These are phyloP conservation scores for Probaryconus sp. DNA, from an alignment of 1,140 invertebrate species.

Conservation along the genomic window DNA sequence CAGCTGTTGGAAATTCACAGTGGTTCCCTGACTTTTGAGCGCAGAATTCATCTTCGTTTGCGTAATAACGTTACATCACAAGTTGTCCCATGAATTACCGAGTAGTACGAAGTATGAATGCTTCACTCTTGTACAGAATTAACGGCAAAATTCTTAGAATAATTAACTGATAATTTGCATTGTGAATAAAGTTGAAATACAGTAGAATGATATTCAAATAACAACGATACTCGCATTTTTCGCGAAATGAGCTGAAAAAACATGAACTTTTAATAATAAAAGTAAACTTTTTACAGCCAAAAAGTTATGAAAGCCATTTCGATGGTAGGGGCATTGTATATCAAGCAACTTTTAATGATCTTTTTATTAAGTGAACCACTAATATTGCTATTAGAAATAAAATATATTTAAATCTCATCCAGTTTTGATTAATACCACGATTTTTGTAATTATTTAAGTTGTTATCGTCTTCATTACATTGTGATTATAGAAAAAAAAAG, in stretches of 20 bases:
- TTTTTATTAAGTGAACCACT: constrained; percentile 28
- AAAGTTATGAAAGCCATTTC: constrained; percentile 27
- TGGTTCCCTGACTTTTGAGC: constrained; percentile 46
- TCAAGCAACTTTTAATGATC: constrained; percentile 30
- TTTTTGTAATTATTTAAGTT: no score
- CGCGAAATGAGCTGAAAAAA: constrained; percentile 29
- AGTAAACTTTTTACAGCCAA: constrained; percentile 32
- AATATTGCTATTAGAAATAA: constrained; percentile 10
- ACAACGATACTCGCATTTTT: constrained; percentile 35
- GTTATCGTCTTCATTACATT: no score
- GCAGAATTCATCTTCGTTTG: constrained; percentile 56
- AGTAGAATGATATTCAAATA: constrained; percentile 26
- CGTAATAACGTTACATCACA: constrained; percentile 56
- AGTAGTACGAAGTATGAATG: constrained; percentile 54
- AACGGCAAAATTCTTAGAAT: constrained; percentile 51
- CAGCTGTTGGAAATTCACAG: constrained; percentile 53
- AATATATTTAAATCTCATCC: constrained; percentile 4
- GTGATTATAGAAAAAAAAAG: no score
- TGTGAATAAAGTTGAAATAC: constrained; percentile 31
- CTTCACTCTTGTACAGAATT: constrained; percentile 56
- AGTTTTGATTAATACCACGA: no score
- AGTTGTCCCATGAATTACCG: constrained; percentile 59
- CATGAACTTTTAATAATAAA: constrained; percentile 37
- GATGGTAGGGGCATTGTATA: constrained; percentile 7
- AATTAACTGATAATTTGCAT: constrained; percentile 59